Conservation (phyloP, 1,140 invertebrate species). For the Phortica variegata region DNA sequence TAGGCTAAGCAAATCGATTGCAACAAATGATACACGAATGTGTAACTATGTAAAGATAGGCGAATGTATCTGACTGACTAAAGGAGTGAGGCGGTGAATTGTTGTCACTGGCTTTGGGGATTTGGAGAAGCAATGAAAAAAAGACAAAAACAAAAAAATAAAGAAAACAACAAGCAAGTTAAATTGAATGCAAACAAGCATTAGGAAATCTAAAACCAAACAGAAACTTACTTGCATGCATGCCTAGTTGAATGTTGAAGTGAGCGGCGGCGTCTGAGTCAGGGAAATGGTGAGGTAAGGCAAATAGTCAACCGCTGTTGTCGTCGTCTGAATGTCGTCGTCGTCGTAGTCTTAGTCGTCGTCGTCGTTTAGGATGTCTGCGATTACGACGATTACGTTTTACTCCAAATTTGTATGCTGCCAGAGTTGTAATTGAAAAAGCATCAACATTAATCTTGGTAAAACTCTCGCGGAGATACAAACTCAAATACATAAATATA, state of each 20-base stretch:
- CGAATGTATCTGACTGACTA: slow-evolving; percentile 45
- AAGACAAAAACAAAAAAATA: slow-evolving; percentile 1
- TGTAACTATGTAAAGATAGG: slow-evolving; percentile 12
- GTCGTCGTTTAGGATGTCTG: slow-evolving; percentile 53
- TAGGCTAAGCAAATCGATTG: slow-evolving; percentile 45
- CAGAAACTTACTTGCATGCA: slow-evolving; percentile 6
- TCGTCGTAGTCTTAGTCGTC: slow-evolving; percentile 19
- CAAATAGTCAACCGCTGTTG: too few relatives aligned
- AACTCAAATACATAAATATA: too few relatives aligned
- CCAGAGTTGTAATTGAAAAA: slow-evolving; percentile 56
- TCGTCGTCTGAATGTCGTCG: slow-evolving; percentile 8
- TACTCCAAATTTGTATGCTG: slow-evolving; percentile 55
- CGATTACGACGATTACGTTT: slow-evolving; percentile 55
- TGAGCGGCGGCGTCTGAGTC: too few relatives aligned
- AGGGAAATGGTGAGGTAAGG: too few relatives aligned
- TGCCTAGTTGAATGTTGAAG: background rate
- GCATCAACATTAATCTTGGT: slow-evolving; percentile 57
- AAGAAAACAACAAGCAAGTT: slow-evolving; percentile 18
- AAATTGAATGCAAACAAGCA: slow-evolving; percentile 35
- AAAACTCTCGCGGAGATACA: slow-evolving; percentile 22
- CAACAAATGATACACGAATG: slow-evolving; percentile 35
- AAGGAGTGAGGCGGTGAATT: background rate
- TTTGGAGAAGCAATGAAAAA: slow-evolving; percentile 37
- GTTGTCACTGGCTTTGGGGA: background rate
- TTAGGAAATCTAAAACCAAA: slow-evolving; percentile 52